These are phyloP conservation scores for Ophion slaviceki DNA, from an alignment of 2,888 invertebrate species.

Conservation along the genomic window DNA sequence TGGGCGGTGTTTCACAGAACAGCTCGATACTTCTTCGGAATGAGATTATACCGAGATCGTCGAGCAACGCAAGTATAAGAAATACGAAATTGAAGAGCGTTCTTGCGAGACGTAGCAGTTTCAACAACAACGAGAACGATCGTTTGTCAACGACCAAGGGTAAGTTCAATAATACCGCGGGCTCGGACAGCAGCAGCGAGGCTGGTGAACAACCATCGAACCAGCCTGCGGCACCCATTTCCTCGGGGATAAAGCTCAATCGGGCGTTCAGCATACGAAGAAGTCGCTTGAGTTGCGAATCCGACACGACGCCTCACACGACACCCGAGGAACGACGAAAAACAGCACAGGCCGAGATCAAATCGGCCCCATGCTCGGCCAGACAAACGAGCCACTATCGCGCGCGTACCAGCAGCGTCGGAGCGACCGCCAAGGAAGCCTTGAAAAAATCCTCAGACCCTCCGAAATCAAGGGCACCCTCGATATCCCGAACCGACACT, in stretches of 20 bases:
- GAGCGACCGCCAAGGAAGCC: conserved; percentile 71
- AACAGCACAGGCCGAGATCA: conserved; percentile 73
- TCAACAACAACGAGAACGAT: conserved; percentile 75
- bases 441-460: conserved; percentile 72
- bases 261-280: conserved; percentile 78
- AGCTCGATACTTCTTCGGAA: conserved; percentile 73
- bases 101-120: conserved; percentile 75
- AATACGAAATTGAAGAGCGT: conserved; percentile 73
- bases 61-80: conserved; percentile 83
- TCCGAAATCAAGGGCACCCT: conserved; percentile 75
- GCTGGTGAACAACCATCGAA: conserved; percentile 74
- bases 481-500: conserved; percentile 86
- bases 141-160: conserved; percentile 66
- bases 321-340: conserved; percentile 77
- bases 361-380: conserved; percentile 68
- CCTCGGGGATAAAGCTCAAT: conserved; percentile 78
- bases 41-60: conserved; percentile 82
- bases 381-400: conserved; percentile 74
- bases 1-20: conserved; percentile 69
- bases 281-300: conserved; percentile 76
- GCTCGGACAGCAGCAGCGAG: conserved; percentile 78
- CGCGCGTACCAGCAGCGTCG: conserved; percentile 71
- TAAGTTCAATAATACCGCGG: conserved; percentile 65
- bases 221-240: conserved; percentile 68
- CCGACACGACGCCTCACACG: conserved; percentile 78